These are phyloP conservation scores for Ploceus nigricollis DNA, from an alignment of 2,113 vertebrate genomes.

Conservation along the genomic window DNA sequence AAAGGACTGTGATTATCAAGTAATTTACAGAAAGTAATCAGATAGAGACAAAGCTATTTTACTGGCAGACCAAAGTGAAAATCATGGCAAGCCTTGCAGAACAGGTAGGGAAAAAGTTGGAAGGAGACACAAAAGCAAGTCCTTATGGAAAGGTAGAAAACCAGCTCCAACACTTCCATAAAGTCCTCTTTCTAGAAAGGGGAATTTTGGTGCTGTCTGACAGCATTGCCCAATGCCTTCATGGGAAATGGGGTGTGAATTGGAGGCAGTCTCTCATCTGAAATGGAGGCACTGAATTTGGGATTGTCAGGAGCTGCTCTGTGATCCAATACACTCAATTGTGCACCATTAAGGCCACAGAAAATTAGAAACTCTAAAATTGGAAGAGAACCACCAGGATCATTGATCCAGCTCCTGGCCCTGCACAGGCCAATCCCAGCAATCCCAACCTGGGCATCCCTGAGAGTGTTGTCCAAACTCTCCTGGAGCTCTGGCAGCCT, in stretches of 20 bases:
- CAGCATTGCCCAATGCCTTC: too few relatives aligned
- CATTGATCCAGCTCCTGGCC: fast-evolving
- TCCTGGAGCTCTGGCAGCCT: not conserved
- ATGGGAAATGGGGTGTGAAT: fast-evolving
- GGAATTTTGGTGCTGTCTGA: not conserved
- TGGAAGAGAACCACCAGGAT: not conserved
- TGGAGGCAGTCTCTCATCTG: not conserved
- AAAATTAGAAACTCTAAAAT: fast-evolving
- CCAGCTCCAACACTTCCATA: not conserved
- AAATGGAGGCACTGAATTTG: not conserved
- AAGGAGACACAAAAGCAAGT: not conserved
- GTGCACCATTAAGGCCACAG: not conserved
- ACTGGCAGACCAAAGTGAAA: not conserved
- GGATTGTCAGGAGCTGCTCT: not conserved
- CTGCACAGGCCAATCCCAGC: not conserved
- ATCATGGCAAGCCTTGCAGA: not conserved
- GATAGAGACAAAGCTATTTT: not conserved
- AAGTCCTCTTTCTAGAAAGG: not conserved
- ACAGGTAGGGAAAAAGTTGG: not conserved
- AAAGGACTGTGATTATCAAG: not conserved
- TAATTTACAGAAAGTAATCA: not conserved
- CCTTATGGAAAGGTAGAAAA: not conserved
- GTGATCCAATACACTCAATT: not conserved
- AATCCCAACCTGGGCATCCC: not conserved
- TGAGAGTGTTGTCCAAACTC: fast-evolving